phyloP scores from a whole-genome alignment of 2,797 vertebrate species.

The Iguana delicatissima region DNA sequence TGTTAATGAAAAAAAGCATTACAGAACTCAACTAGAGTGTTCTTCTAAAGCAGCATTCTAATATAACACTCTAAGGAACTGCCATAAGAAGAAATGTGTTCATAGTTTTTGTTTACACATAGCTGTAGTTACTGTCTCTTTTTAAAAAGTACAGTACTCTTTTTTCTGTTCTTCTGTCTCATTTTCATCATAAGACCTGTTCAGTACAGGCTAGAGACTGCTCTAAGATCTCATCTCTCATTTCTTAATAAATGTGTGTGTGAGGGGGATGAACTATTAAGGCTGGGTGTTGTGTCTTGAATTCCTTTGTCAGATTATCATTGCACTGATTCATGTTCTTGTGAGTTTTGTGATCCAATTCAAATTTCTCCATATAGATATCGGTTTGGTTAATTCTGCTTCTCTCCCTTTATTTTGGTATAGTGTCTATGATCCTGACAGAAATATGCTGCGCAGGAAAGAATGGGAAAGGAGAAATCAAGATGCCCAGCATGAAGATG shows the following conservation, averaged over 20 bases:
- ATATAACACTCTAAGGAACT: conserved; percentile 70
- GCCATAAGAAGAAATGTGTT: conserved; percentile 73
- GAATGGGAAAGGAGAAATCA: conserved; percentile 85
- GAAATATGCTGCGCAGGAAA: conserved; percentile 82
- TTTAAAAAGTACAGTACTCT: conserved; percentile 63
- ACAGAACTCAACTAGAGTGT: conserved; percentile 72
- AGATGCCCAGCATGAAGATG: conserved; percentile 82
- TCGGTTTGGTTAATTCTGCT: conserved; percentile 57
- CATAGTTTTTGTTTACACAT: conserved; percentile 79
- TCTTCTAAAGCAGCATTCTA: conserved; percentile 69
- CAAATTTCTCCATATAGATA: conserved; percentile 47
- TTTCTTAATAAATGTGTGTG: conserved; percentile 62
- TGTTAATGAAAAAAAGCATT: conserved; percentile 81
- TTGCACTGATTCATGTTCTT: conserved; percentile 65
- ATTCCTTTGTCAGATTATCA: conserved; percentile 59
- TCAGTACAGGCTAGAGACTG: conserved; percentile 63
- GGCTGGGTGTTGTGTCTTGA: conserved; percentile 51
- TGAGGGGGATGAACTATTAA: conserved; percentile 27
- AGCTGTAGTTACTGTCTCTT: conserved; percentile 75
- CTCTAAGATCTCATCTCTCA: conserved; percentile 51
- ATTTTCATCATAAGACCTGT: conserved; percentile 56
- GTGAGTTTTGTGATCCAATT: conserved; percentile 66
- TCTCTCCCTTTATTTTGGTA: conserved; percentile 54
- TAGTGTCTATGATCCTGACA: conserved; percentile 84
- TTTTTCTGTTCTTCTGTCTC: conserved; percentile 68